Conservation (phyloP, 2,888 invertebrate species). For the Athrips mouffetella region DNA sequence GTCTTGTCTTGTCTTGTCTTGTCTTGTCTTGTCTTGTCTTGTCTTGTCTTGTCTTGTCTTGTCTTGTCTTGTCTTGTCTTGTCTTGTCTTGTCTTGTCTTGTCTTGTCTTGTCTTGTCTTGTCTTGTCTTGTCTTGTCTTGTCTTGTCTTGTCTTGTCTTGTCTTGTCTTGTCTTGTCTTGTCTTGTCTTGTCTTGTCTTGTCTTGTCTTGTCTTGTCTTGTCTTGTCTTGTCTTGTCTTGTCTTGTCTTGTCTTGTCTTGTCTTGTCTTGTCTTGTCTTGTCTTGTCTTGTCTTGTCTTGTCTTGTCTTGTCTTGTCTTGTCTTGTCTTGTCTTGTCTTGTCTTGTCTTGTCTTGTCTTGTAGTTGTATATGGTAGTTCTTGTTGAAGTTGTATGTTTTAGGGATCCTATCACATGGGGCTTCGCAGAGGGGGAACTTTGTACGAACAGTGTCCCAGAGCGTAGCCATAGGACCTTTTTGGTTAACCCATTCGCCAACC, state of each 20-base stretch:
- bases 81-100: conserved; percentile 8
- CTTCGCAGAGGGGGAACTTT: too few species aligned
- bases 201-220: conserved; percentile 6
- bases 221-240: conserved; percentile 3
- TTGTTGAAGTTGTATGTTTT: too few species aligned
- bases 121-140: conserved; percentile 8
- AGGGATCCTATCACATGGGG: too few species aligned
- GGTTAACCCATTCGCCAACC: too few species aligned
- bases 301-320: conserved; percentile 3
- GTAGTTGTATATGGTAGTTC: too few species aligned
- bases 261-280: conserved; percentile 3
- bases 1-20: not conserved
- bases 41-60: conserved; percentile 9
- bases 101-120: conserved; percentile 10
- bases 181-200: conserved; percentile 8
- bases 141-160: conserved; percentile 10
- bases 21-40: conserved; percentile 7
- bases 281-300: conserved; percentile 3
- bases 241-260: conserved; percentile 3
- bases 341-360: too few species aligned
- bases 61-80: conserved; percentile 10
- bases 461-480: too few species aligned
- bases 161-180: conserved; percentile 8
- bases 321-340: not conserved
- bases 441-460: too few species aligned